Conservation (phyloP, 1,140 invertebrate species). For the Zaprionus ghesquierei region DNA sequence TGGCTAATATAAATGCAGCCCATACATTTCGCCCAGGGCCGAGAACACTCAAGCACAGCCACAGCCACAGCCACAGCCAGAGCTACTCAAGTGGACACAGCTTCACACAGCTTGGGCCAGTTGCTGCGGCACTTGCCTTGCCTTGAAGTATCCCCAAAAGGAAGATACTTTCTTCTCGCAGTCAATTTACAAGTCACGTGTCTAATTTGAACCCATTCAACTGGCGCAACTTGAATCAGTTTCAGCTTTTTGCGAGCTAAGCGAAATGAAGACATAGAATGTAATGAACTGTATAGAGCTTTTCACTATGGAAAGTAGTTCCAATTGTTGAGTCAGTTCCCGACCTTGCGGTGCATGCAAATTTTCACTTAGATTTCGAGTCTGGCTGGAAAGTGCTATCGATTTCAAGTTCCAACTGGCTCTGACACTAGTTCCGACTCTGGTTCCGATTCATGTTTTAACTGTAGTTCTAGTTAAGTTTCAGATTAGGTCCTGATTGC, state of each 20-base stretch:
- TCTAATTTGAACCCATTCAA: slow-evolving; percentile 5
- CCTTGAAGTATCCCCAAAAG: not conserved
- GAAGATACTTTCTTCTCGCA: not conserved
- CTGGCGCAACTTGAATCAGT: not conserved
- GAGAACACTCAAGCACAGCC: slow-evolving; percentile 26
- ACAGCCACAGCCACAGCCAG: slow-evolving; percentile 5
- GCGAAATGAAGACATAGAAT: not conserved
- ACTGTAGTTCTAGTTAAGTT: not conserved
- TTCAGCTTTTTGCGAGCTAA: not conserved
- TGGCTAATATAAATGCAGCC: slow-evolving; percentile 66
- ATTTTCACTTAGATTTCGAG: not conserved
- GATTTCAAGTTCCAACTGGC: no score
- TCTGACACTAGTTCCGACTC: not conserved
- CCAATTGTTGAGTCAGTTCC: not conserved
- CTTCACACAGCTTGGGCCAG: slow-evolving; percentile 10
- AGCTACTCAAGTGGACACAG: slow-evolving; percentile 7
- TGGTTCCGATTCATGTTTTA: not conserved
- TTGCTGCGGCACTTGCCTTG: slow-evolving; percentile 9
- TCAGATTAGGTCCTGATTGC: no score
- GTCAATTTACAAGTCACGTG: slow-evolving; percentile 4
- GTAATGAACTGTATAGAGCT: not conserved
- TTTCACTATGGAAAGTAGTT: not conserved
- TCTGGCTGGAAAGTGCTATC: not conserved
- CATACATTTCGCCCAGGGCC: slow-evolving; percentile 43
- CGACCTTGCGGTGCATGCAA: not conserved